phyloP scores from a whole-genome alignment of 2,113 vertebrate species.

The Plestiodon gilberti region DNA sequence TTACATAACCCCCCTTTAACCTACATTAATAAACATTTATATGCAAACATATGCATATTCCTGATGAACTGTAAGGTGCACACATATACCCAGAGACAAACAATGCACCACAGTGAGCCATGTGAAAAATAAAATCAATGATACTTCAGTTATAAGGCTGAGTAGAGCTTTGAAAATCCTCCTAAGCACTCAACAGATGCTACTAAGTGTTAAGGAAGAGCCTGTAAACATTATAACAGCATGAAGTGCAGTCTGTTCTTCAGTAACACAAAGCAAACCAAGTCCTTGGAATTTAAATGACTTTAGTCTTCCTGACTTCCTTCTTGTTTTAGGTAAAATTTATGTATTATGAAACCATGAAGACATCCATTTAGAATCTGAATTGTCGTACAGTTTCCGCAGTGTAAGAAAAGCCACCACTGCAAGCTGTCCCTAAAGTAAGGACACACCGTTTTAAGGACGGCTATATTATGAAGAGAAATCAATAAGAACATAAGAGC shows the following conservation, averaged over 20 bases:
- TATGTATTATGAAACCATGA: conserved; percentile 35
- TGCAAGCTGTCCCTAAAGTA: neutral
- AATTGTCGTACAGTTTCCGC: conserved; percentile 28
- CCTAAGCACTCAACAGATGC: conserved; percentile 61
- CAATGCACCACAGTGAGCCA: neutral
- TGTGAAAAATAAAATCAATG: conserved; percentile 48
- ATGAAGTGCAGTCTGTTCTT: conserved; percentile 57
- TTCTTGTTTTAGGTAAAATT: conserved; percentile 45
- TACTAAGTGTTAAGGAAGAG: conserved; percentile 55
- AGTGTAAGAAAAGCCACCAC: neutral
- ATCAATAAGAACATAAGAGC: too few relatives aligned
- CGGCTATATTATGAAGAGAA: neutral
- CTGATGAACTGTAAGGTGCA: neutral
- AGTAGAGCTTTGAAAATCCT: conserved; percentile 49
- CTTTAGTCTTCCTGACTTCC: conserved; percentile 33
- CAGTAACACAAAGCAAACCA: conserved; percentile 51
- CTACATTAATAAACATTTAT: neutral
- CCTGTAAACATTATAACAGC: conserved; percentile 58
- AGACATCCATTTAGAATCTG: conserved; percentile 1
- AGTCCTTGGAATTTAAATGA: conserved; percentile 52
- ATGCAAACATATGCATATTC: conserved; percentile 6
- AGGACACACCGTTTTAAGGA: neutral
- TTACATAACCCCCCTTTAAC: too few relatives aligned
- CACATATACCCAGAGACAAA: neutral
- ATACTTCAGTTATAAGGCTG: conserved; percentile 34